Evolutionary conservation across 2,797 vertebrate species (phyloP).

Genomic region (Enteromius paludinosus): DNA sequence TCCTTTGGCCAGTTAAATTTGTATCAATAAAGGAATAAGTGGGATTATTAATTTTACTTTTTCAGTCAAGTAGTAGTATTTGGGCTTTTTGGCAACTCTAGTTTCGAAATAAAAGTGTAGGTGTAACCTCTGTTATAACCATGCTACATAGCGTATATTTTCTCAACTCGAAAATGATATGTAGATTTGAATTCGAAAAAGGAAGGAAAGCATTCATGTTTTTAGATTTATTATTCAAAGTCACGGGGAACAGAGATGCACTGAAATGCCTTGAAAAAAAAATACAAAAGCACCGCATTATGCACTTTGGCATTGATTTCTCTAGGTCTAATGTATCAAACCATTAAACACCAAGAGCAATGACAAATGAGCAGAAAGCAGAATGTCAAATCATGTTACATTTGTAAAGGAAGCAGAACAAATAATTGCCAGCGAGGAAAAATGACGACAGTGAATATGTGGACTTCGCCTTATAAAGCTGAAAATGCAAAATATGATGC

Average conservation of each 20-base stretch:
- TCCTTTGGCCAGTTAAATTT: not conserved
- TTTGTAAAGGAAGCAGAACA: not conserved
- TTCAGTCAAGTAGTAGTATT: not conserved
- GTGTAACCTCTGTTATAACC: not conserved
- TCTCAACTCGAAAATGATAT: not conserved
- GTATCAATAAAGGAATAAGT: not conserved
- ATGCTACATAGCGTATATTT: not conserved
- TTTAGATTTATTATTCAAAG: not conserved
- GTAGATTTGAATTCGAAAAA: not conserved
- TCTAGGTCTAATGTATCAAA: not conserved
- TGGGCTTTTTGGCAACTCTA: not conserved
- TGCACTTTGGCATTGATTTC: not conserved
- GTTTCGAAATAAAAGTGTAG: not conserved
- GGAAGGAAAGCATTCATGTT: not conserved
- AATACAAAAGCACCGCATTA: not conserved
- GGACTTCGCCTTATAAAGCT: not conserved
- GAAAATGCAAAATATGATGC: not conserved
- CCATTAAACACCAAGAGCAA: not conserved
- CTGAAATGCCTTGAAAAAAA: not conserved
- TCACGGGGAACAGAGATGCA: not conserved
- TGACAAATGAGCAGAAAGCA: not conserved
- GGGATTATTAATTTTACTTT: not conserved
- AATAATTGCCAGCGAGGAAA: not conserved
- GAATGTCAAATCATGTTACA: conserved; percentile 1
- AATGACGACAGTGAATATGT: not conserved